phyloP scores from a whole-genome alignment of 35 echinoderm and acorn worm genomes.

The Holothuria glaberrima region DNA sequence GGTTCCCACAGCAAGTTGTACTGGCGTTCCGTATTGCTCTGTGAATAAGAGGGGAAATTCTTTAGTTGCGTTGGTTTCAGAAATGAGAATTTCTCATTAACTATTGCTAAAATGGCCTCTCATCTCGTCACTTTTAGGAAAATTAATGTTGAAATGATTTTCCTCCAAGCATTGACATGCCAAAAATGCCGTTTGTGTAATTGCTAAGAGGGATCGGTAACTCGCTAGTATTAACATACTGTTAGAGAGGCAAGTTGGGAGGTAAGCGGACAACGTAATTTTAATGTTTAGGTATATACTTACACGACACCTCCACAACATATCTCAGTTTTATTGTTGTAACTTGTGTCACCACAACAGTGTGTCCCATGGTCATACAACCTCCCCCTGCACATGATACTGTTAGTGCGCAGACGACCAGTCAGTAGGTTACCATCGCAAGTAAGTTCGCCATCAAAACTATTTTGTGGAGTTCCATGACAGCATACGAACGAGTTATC shows the following conservation, averaged over 20 bases:
- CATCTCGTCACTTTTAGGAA: too few relatives aligned
- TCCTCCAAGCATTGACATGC: background rate
- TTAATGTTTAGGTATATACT: background rate
- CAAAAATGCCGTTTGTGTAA: background rate
- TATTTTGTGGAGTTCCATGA: background rate
- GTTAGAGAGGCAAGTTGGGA: background rate
- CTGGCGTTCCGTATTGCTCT: background rate
- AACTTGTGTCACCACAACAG: background rate
- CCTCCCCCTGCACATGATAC: constrained; percentile 4
- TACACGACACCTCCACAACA: constrained; percentile 7
- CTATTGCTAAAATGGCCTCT: background rate
- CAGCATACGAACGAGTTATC: background rate
- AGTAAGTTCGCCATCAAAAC: background rate
- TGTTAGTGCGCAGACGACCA: background rate
- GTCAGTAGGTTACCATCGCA: constrained; percentile 8
- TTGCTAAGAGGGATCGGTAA: background rate
- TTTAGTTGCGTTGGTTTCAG: background rate
- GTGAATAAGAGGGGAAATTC: background rate
- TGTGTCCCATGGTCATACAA: background rate
- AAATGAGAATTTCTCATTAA: background rate
- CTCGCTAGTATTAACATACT: too few relatives aligned
- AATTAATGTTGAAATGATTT: background rate
- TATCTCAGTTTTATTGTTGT: background rate
- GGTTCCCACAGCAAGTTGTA: background rate
- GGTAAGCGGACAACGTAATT: background rate